Base-by-base conservation (phyloP, 2,888 invertebrate genomes). In the Panopea generosa region DNA sequence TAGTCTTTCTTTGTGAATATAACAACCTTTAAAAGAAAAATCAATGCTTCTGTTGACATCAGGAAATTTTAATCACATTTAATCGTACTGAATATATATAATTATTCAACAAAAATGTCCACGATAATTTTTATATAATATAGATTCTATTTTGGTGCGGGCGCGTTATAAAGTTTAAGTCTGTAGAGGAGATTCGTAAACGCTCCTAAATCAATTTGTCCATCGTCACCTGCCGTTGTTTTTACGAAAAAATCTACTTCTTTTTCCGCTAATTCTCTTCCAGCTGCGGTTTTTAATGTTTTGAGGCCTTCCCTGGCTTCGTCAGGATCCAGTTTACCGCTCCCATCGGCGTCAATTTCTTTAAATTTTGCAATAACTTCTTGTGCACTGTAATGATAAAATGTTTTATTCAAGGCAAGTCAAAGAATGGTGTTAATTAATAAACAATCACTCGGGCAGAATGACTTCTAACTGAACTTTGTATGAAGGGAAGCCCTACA, bases 241-340 rank as follows among this genome's bases (percentile, higher is more conserved):
- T 88, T 88, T 60, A 92, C 59, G 84, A 92, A 92, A 80, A 92
- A 92, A n/a, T 91, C 91, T 0, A 91, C 86, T 76, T 92, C 91
- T 56, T 88, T 89, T 29, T 89, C 87, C 43, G 87, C 86, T 33
- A 91, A 75, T 9, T 77, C 77, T 26, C 89, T 73, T 6, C 90
- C 91, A 0, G 88, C 87, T 11, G 83, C 87, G 0, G 89, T 89
- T 53, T 87, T 86, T 69, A 92, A 80, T 6, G 80, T 60, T 56
- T 85, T 81, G 24, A 91, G 75, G 2, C 91, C 92, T 24, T 75
- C 74, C 43, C 85, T 80, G 4, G 91, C 91, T 73, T 92, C 91
- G 0, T 89, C 87, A 24, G 76, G 77, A 53, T 92, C 92, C 49
- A 91, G 73, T 57, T 90, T 88, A 6, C 91, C 91, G 67, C 90